Evolutionary conservation across 1,140 invertebrate species (phyloP).

Genomic region (Acromyrmex heyeri): DNA sequence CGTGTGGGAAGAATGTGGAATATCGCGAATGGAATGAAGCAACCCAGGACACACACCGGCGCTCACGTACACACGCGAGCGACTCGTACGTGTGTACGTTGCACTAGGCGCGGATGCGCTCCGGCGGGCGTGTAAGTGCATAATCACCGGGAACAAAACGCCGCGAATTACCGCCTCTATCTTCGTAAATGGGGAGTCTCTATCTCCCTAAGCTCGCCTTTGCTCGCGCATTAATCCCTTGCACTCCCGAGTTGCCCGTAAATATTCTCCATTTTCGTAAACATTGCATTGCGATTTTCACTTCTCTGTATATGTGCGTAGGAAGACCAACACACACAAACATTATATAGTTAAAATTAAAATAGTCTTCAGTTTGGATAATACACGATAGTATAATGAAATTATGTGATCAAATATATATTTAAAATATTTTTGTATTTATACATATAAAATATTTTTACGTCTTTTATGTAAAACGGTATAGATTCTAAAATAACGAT

Average conservation of each 20-base stretch:
- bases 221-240: constrained; percentile 25
- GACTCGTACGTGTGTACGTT: not conserved
- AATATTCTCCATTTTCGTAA: constrained; percentile 15
- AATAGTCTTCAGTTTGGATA: not conserved
- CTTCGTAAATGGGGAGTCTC: constrained; percentile 55
- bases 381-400: not conserved
- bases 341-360: no score
- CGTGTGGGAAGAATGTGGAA: constrained; percentile 86
- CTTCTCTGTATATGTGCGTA: no score
- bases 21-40: constrained; percentile 85
- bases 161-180: constrained; percentile 68
- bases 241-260: constrained; percentile 11
- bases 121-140: constrained; percentile 67
- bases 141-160: constrained; percentile 74
- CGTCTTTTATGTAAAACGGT: not conserved
- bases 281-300: no score
- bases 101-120: constrained; percentile 64
- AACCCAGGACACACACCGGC: constrained; percentile 78
- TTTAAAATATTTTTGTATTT: not conserved
- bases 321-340: not conserved
- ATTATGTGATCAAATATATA: not conserved
- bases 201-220: not conserved
- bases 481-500: not conserved
- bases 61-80: constrained; percentile 52
- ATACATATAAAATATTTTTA: not conserved